These are phyloP conservation scores for Pygoscelis antarcticus DNA, from an alignment of 2,113 vertebrate genomes.

Conservation along the genomic window DNA sequence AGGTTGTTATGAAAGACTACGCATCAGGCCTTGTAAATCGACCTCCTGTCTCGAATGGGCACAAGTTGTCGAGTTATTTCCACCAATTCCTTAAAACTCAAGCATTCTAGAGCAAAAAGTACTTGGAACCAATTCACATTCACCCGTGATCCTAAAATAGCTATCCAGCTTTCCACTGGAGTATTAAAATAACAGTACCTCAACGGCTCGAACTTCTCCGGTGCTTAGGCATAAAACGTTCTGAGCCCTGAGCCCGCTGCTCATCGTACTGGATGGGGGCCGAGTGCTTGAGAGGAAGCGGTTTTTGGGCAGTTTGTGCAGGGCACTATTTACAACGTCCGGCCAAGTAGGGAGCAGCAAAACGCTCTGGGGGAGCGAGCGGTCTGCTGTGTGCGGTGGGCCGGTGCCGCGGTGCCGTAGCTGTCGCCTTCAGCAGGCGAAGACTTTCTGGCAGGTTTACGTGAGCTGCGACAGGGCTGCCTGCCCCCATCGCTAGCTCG, in stretches of 20 bases:
- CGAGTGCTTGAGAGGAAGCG: fast-evolving
- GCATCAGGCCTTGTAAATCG: fast-evolving
- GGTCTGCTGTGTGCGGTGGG: fast-evolving
- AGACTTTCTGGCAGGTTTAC: background rate
- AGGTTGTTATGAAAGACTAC: fast-evolving
- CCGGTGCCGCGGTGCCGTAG: background rate
- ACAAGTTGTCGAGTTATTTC: background rate
- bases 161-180: background rate
- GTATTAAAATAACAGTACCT: background rate
- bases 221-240: fast-evolving
- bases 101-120: background rate
- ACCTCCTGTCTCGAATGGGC: fast-evolving
- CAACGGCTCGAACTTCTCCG: fast-evolving
- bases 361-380: background rate
- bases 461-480: background rate
- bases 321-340: fast-evolving
- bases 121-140: background rate
- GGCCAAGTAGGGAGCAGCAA: background rate
- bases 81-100: background rate
- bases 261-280: fast-evolving
- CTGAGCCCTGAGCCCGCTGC: background rate
- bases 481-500: no score
- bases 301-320: background rate
- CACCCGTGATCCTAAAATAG: background rate
- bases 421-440: background rate